Evolutionary conservation across 1,140 invertebrate genomes (phyloP), one percentile per base, ranked within the genome.

Genomic region (Calliopsis andreniformis): DNA sequence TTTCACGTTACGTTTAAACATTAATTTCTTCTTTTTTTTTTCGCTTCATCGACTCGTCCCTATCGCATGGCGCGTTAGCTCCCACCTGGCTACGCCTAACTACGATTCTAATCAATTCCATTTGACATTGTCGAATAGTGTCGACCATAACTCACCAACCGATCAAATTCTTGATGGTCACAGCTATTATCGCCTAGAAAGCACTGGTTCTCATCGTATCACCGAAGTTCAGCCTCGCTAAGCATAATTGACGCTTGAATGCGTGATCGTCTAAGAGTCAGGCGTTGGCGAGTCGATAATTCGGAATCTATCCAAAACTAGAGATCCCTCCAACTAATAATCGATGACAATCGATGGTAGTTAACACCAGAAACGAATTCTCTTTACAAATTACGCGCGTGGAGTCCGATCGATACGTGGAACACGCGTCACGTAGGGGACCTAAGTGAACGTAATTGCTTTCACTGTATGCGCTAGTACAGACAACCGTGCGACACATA

Each of bases 1-100:
- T 88, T 89, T 88, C 83, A 87, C 83, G 79, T 87, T 81, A 75
- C 70, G 53, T 61, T 81, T 64, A 76, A 58, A 10, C 67, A 83
- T 73, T 59, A 59, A 62, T 85, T 63, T 80, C 55, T 58, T 80
- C 78, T 51, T 53, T 71, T 7, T 23, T 25, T 35, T 32, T 3
- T 23, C 12, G 30, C 4, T 32, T 42, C n/a, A 18, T 30, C 30
- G 39, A 3, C 10, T 35, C 20, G 7, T 39, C 51, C 20, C 20
- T 18, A 10, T 12, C 14, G 12, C 20, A 3, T 59, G 30, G 6
- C 25, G 18, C 6, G 7, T 32, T 1, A 32, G 10, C 2, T 3
- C 32, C 55, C 28, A 49, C 43, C 16, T 14, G 7, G 23, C 20
- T 59, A 64, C 18, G 23, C 63, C n/a, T 2, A 35, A 28, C 10